A percentile compares a stretch with the other conserved stretches of the same genome.
These are phyloP conservation scores for Pseudochirops cupreus DNA, from an alignment of 2,797 vertebrate genomes.

Conservation along the genomic window DNA sequence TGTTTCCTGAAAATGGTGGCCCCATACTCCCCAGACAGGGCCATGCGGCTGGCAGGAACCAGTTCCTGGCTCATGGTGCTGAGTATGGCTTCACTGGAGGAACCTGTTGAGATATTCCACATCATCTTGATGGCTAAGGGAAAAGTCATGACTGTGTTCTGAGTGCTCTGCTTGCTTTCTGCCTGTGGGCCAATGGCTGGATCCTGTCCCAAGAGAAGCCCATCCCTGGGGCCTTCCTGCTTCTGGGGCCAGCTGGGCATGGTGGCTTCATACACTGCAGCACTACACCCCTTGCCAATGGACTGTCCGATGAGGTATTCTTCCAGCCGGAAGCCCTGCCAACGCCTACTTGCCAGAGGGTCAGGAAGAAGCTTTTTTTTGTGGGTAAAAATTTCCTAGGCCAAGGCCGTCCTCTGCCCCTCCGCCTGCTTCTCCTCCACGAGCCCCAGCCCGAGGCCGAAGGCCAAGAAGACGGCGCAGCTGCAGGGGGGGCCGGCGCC, in stretches of 20 bases:
- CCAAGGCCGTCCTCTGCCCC: constrained; percentile 83
- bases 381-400: constrained; percentile 89
- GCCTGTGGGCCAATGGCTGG: fast-evolving
- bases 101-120: constrained; percentile 96
- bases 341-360: constrained; percentile 81
- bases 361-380: constrained; percentile 88
- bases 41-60: constrained; percentile 89
- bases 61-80: constrained; percentile 93
- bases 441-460: constrained; percentile 91
- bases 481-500: constrained; percentile 83
- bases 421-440: constrained; percentile 91
- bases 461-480: constrained; percentile 87
- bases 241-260: constrained; percentile 52
- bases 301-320: constrained; percentile 93
- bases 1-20: constrained; percentile 86
- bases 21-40: constrained; percentile 88
- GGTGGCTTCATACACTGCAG: constrained; percentile 92
- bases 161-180: background rate
- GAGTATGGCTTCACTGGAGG: constrained; percentile 93
- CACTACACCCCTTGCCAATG: constrained; percentile 94
- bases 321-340: constrained; percentile 92
- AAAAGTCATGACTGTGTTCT: constrained; percentile 64
- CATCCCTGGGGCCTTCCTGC: fast-evolving
- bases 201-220: fast-evolving
- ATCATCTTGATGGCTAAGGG: constrained; percentile 97